Base-by-base conservation (phyloP, 2,113 vertebrate species). In the Leptocoma aspasia region DNA sequence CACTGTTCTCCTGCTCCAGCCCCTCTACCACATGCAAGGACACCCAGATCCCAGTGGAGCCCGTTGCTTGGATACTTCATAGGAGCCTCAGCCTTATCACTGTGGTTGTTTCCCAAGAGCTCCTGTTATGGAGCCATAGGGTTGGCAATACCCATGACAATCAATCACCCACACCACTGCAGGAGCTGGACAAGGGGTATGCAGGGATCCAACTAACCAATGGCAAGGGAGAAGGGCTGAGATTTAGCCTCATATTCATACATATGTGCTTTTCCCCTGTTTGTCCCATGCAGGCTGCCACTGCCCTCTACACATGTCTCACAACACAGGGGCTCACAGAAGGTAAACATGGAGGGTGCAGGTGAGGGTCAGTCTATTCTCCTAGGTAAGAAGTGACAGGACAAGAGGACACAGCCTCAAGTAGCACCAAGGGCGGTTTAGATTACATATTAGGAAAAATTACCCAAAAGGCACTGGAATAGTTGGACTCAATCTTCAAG, bases 11-110 rank as follows among this genome's bases (percentile, higher is more conserved):
- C 60, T 47, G 35, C 86, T 63, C 47, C 87, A 79, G 37, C 70
- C 57, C 57, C 28, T 87, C 24, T 20, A 71, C 17, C 77, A 47
- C 5, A 1, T 37, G 28, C 31, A n/a, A 65, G 57, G 82, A 76
- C 61, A 79, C 26, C 17, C 45, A 26, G 41, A 23, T 64, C 44
- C 44, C 73, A 71, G 13, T 4, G 20, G 13, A 71, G 8, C 65
- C 57, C 44, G 7, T 14, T 22, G 24, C 52, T 64, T 33, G 15
- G 21, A 13, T 35, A 17, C 33, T 39, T 44, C 11, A 1, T 1
- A 4, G 0, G 4, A 73, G 14, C 14, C 37, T 42, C 28, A 33
- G 92, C 75, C 69, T 83, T 39, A 22, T 14, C 3, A 0, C 28
- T 10, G 12, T 3, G 1, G 21, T 30, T 57, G 18, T 44, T 63